Evolutionary conservation across 2,113 vertebrate genomes (phyloP).

Genomic region (Sinocyclocheilus anshuiensis): DNA sequence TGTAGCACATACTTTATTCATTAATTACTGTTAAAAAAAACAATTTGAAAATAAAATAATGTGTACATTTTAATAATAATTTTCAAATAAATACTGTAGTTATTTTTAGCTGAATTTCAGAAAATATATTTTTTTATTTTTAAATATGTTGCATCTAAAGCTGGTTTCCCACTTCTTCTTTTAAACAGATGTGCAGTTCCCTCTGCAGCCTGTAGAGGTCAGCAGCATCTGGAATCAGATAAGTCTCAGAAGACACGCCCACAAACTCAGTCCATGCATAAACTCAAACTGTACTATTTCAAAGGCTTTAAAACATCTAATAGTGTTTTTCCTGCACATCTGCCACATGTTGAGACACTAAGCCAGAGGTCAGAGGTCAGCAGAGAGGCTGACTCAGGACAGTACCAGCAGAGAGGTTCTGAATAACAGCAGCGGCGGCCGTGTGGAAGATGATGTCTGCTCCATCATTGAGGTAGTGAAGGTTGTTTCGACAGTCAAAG

Average conservation of each 20-base stretch:
- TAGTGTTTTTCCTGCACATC: background rate
- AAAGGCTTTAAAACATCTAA: background rate
- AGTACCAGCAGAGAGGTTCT: slow-evolving; percentile 91
- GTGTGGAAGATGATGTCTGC: slow-evolving; percentile 95
- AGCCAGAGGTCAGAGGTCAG: background rate
- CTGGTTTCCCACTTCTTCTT: background rate
- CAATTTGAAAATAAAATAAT: background rate
- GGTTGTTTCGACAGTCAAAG: slow-evolving; percentile 96
- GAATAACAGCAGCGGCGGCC: slow-evolving; percentile 85
- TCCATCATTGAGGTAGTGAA: slow-evolving; percentile 97
- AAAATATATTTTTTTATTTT: no score
- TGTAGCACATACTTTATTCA: background rate
- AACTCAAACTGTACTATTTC: background rate
- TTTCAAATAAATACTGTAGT: background rate
- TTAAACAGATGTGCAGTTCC: background rate
- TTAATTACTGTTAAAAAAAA: background rate
- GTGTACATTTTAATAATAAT: background rate
- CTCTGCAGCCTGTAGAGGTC: slow-evolving; percentile 6
- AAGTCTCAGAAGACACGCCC: background rate
- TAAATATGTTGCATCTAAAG: no score
- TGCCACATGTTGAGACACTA: background rate
- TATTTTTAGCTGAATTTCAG: no score
- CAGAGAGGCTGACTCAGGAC: background rate
- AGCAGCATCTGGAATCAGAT: background rate
- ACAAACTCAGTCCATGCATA: background rate